Base-by-base conservation (phyloP, 1,140 invertebrate genomes). In the Drosophila navojoa region DNA sequence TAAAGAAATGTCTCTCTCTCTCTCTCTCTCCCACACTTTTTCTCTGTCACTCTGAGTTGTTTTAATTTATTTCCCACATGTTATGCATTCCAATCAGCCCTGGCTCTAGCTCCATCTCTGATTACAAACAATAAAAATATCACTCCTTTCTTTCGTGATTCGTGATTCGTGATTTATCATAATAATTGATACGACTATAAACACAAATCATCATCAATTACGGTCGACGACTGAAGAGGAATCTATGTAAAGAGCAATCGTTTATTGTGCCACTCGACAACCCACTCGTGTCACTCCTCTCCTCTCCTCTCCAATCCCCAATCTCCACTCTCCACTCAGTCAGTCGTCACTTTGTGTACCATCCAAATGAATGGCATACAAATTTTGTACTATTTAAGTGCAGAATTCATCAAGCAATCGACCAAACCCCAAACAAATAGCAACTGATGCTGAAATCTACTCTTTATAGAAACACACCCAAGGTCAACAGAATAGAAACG, bases 91-190 rank as follows among this genome's bases (percentile, higher is more conserved):
- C 84, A 89, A 89, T 89, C 84, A 90, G 64, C n/a, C 6, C 5
- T 3, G 6, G 3, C 6, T 15, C n/a, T 29, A 15, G 42, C 42
- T n/a, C 5, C 0, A 4, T n/a, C 42, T 49, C 71, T 77, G 81
- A 80, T 86, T 82, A 72, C 77, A 84, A 76, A 76, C 85, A 90
- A 81, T 90, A 90, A 90, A 90, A 90, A 81, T 87, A 81, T 87
- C 78, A 38, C 67, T 11, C 55, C 13, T 44, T 42, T 42, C 38
- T 25, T 29, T 76, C 49, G 80, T 79, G 80, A 89, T 89, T 89
- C n/a, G n/a, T n/a, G n/a, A 32, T 38, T 76, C 49, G 80, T 79
- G 80, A 90, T 90, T 90, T 90, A 90, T 90, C 85, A 90, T 90
- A 90, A 90, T 90, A 90, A 90, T 85, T 82, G 80, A 59, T 40